Percentiles rank a stretch among this genome's conserved stretches.
Evolutionary conservation across 2,113 vertebrate species (phyloP).

Genomic region (Lasiurus borealis): DNA sequence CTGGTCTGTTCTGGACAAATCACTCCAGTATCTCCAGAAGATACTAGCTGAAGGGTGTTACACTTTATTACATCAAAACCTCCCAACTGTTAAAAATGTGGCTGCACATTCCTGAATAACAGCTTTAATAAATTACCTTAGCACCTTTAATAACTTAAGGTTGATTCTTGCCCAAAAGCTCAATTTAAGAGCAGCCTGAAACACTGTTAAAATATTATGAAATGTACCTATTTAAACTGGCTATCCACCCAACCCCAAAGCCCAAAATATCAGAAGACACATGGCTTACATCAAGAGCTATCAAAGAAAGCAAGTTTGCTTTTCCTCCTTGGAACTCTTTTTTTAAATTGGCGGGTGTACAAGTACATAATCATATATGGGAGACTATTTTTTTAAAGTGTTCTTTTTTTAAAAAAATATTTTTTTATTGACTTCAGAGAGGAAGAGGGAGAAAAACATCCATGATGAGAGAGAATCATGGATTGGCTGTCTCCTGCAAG

Average conservation of each 20-base stretch:
- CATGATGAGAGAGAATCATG: no score
- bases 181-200: conserved; percentile 12
- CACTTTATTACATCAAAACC: neutral
- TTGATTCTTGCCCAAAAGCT: neutral
- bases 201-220: neutral
- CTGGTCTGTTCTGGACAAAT: neutral
- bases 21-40: conserved; percentile 12
- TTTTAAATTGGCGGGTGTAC: neutral
- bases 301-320: conserved; percentile 14
- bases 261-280: neutral
- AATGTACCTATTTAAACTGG: neutral
- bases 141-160: conserved; percentile 38
- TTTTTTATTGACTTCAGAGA: no score
- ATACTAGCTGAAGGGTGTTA: neutral
- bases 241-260: neutral
- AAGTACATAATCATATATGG: neutral
- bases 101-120: neutral
- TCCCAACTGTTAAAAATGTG: neutral
- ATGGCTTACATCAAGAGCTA: neutral
- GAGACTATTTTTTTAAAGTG: neutral
- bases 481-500: no score
- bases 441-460: no score
- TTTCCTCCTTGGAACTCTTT: neutral
- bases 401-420: no score
- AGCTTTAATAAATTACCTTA: conserved; percentile 47